Evolutionary conservation across 2,113 vertebrate species (phyloP), one percentile per base, ranked within the genome.

Genomic region (Ptychochromis oligacanthus): DNA sequence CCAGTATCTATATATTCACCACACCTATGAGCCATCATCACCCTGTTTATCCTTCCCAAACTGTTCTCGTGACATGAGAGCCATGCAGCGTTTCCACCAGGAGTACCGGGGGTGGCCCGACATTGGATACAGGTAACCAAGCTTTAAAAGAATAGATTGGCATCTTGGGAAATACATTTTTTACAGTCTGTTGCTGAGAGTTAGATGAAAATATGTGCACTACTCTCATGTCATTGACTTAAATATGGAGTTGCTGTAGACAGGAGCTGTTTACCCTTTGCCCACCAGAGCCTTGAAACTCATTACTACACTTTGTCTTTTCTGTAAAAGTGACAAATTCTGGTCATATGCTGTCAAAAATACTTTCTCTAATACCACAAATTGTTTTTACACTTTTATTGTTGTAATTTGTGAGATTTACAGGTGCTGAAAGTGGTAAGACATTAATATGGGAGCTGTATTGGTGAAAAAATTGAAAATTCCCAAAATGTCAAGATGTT

Each of bases 61-160:
- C 14, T 98, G 98, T 4, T 85, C 96, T 0, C 79, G 11, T 0
- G 17, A 94, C 93, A 97, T 98, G 97, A 96, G 96, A 24, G 36
- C 91, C 82, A 97, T 99, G 96, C 98, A 99, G 80, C 90, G 20
- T 6, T 98, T 95, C 93, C 98, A 99, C 90, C 97, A 99, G 92
- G 91, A 96, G 6, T 89, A 80, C 0, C 94, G 92, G 0, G 94
- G 92, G 5, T 99, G 97, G 98, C 87, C 87, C 0, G 97, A 99
- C 93, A 97, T 99, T 0, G 97, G 96, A 64, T 99, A 99, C 95
- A 99, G 96, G 98, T 97, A 80, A 75, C 8, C 5, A n/a, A 36
- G 13, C 5, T 46, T 49, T 26, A 14, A 12, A 81, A 11, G 20
- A 49, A 38, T 40, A 6, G 4, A 38, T 7, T 8, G n/a, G 22